Evolutionary conservation across 2,113 vertebrate genomes (phyloP), one percentile per base, ranked within the genome.

Genomic region (Noturus placidus): DNA sequence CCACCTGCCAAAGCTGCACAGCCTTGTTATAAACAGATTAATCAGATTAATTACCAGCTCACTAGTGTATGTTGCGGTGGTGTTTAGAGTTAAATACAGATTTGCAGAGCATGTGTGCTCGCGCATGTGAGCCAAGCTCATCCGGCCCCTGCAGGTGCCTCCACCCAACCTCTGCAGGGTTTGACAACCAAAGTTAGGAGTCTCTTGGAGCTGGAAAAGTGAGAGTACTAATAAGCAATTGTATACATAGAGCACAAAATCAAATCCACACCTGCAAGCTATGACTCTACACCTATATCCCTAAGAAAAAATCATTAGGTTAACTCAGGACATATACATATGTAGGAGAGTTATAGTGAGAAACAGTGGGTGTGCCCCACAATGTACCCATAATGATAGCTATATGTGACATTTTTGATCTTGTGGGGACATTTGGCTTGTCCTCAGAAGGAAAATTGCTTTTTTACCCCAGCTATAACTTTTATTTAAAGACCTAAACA

Each of bases 1-100:
- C 30, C 78, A 35, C 19, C n/a, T 57, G n/a, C 15, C 13, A 79
- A 79, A 30, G n/a, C 19, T 79, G n/a, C 27, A 79, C 50, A 79
- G 50, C 27, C 77, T 56, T 79, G 25, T 72, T 57, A 27, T 13
- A 79, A 13, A 50, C 65, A 82, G 46, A 50, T 50, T 46, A 46
- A 35, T 30, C 22, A 33, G 50, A 74, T 46, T 46, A 82, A 83
- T 78, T 85, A 85, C 57, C 14, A 61, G 52, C 52, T 82, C 80
- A 89, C 42, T 82, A 42, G n/a, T 82, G 35, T 33, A 61, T 57
- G 52, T 20, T 81, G 14, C 5, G 3, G 9, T 52, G n/a, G 42
- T 67, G 82, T 79, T 83, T 88, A 81, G 57, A 57, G 50, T 89
- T 87, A 88, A 88, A 85, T 82, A 89, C 85, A 87, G 83, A 86